Conservation (phyloP, 30 jellyfish, hydroid and myxozoan species). For the Haliclystus octoradiatus region DNA sequence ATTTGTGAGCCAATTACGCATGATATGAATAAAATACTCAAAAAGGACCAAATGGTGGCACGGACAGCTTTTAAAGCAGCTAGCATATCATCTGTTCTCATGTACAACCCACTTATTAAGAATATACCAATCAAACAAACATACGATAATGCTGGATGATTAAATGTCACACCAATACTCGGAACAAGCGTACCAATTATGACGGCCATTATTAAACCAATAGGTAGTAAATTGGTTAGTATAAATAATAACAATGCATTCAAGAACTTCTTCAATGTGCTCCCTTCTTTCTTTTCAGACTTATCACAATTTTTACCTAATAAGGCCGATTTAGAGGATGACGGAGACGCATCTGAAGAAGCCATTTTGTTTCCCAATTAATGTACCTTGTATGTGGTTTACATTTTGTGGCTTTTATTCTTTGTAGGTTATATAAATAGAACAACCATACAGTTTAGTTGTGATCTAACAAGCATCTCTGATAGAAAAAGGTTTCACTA, state of each 20-base stretch:
- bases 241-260: slow-evolving; percentile 12
- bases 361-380: too few species aligned
- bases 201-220: slow-evolving; percentile 52
- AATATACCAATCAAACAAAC: slow-evolving; percentile 70
- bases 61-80: slow-evolving; percentile 72
- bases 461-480: too few species aligned
- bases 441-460: too few species aligned
- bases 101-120: slow-evolving; percentile 69
- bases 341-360: too few species aligned
- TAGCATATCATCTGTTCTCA: slow-evolving; percentile 67
- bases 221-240: slow-evolving; percentile 53
- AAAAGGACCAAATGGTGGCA: slow-evolving; percentile 69
- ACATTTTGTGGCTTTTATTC: too few species aligned
- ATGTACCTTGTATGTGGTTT: too few species aligned
- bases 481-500: too few species aligned
- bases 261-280: slow-evolving; percentile 18
- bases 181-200: slow-evolving; percentile 86
- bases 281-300: too few species aligned
- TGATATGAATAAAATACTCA: slow-evolving; percentile 52
- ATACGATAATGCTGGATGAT: slow-evolving; percentile 59
- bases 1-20: slow-evolving; percentile 60
- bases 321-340: too few species aligned
- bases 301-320: too few species aligned
- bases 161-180: slow-evolving; percentile 57
- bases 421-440: too few species aligned